A percentile compares a stretch with the other conserved stretches of the same genome.
Conservation (phyloP, 2,888 invertebrate genomes). For the Idaea straminata region DNA sequence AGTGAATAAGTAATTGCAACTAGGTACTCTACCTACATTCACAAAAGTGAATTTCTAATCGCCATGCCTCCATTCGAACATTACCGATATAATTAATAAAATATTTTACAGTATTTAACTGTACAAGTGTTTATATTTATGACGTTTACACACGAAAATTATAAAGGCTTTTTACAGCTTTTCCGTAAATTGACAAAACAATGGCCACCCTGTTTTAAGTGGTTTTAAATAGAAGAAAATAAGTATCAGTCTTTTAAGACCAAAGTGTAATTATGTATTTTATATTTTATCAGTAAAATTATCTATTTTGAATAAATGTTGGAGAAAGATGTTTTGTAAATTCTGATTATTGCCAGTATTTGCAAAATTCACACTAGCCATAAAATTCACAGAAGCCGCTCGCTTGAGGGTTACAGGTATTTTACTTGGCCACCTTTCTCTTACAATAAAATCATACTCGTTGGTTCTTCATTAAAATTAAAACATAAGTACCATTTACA, state of each 20-base stretch:
- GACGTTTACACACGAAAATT: background rate
- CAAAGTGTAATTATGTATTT: no score
- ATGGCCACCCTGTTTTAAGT: slow-evolving; percentile 11
- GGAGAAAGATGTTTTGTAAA: no score
- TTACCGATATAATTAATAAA: background rate
- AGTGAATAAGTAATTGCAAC: no score
- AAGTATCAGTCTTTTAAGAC: no score
- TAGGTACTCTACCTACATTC: slow-evolving; percentile 17
- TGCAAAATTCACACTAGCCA: background rate
- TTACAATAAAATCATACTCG: background rate
- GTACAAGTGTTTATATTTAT: background rate
- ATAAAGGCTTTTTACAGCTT: background rate
- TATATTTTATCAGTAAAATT: no score
- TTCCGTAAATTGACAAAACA: slow-evolving; percentile 5
- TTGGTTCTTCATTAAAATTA: slow-evolving; percentile 9
- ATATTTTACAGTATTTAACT: background rate
- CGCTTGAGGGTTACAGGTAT: no score
- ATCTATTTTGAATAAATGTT: no score
- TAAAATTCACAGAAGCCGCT: no score
- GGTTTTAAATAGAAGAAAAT: no score
- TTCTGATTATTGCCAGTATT: no score
- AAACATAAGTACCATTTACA: slow-evolving; percentile 3
- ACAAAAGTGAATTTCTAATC: slow-evolving; percentile 10
- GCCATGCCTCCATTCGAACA: background rate
- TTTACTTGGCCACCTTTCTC: background rate